A percentile compares a stretch with the other conserved stretches of the same genome.
Conservation (phyloP, 1,140 invertebrate genomes). For the Popillia japonica region DNA sequence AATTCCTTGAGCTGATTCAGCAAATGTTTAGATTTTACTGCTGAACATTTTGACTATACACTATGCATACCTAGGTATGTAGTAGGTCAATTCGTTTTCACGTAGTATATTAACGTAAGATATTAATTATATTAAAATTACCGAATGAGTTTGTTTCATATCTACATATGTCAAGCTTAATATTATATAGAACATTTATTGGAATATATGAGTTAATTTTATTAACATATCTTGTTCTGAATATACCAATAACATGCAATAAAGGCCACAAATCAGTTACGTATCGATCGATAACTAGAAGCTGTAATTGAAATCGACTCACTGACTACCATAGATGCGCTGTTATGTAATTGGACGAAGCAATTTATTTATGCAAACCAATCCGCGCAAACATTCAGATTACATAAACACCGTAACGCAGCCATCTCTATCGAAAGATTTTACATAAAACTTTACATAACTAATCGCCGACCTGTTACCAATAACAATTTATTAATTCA, state of each 20-base stretch:
- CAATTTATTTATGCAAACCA: slow-evolving; percentile 24
- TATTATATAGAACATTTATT: no score
- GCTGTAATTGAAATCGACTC: background rate
- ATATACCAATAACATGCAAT: slow-evolving; percentile 13
- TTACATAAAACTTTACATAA: slow-evolving; percentile 28
- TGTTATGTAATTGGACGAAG: background rate
- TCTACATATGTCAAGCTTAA: no score
- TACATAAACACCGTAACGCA: background rate
- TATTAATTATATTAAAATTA: no score
- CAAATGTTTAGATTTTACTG: no score
- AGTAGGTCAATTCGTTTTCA: no score
- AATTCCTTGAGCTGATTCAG: no score
- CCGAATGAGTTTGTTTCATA: no score
- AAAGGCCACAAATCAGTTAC: background rate
- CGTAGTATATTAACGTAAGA: no score
- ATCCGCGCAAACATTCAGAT: background rate
- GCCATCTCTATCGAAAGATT: background rate
- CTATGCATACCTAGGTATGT: no score
- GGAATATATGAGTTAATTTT: no score
- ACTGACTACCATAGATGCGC: background rate
- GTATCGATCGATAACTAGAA: background rate
- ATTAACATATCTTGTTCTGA: slow-evolving; percentile 16
- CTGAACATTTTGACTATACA: no score
- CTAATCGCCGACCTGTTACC: slow-evolving; percentile 9
- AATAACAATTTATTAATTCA: slow-evolving; percentile 12